These are phyloP conservation scores for Muscidifurax raptorellus DNA, from an alignment of 1,140 invertebrate genomes.

Conservation along the genomic window DNA sequence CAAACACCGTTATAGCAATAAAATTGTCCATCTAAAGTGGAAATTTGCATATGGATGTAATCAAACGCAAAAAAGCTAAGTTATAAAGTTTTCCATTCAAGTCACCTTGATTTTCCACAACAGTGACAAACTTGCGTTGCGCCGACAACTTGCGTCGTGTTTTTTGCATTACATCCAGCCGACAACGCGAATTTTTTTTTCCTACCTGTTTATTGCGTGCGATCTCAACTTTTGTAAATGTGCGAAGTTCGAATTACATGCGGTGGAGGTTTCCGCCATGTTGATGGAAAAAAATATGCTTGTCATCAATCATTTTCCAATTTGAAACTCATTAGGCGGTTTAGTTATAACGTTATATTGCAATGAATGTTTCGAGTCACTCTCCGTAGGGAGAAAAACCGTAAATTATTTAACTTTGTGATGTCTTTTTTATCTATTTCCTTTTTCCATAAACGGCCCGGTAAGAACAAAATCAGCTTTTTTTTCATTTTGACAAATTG, in stretches of 20 bases:
- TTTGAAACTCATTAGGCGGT: not conserved
- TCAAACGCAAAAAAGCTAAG: not conserved
- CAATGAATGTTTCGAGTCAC: not conserved
- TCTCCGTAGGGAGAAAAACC: not conserved
- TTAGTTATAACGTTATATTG: not conserved
- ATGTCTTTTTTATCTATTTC: not conserved
- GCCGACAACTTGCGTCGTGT: not conserved
- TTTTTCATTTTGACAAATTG: too few species aligned
- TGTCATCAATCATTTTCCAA: not conserved
- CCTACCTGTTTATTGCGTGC: not conserved
- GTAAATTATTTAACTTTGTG: not conserved
- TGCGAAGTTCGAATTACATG: not conserved
- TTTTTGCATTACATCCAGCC: not conserved
- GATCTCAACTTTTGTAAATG: not conserved
- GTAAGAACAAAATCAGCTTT: too few species aligned
- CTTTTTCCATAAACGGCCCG: too few species aligned
- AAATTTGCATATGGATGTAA: not conserved
- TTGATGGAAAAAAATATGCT: not conserved
- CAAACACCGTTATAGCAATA: too few species aligned
- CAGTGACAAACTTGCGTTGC: not conserved
- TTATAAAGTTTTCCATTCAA: not conserved
- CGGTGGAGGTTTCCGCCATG: not conserved
- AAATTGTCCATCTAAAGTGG: not conserved
- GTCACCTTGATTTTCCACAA: not conserved
- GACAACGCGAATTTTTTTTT: not conserved